These are phyloP conservation scores for Masnerella sp. DNA, from an alignment of 2,888 invertebrate species.

Conservation along the genomic window DNA sequence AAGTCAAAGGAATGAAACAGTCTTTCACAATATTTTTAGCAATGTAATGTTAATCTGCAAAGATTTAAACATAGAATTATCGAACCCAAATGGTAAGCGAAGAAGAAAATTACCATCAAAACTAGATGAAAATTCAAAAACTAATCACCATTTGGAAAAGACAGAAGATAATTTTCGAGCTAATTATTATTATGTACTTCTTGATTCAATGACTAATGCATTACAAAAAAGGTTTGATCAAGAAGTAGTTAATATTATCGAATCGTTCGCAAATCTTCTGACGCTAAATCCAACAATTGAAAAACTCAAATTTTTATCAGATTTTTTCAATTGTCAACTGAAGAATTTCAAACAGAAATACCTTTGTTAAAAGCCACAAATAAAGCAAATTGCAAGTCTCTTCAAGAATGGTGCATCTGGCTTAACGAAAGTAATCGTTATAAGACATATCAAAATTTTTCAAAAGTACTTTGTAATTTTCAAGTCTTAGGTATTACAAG, in stretches of 20 bases:
- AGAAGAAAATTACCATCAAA: neutral
- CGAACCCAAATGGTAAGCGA: neutral
- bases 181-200: conserved; percentile 1
- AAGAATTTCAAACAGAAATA: conserved; percentile 1
- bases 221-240: conserved; percentile 17
- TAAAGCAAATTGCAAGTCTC: conserved; percentile 1
- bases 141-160: neutral
- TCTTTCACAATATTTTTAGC: neutral
- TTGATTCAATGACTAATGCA: conserved; percentile 1
- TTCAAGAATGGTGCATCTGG: neutral
- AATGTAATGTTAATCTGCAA: conserved; percentile 1
- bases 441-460: neutral
- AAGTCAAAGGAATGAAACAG: neutral
- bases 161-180: conserved; percentile 1
- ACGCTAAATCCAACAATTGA: neutral
- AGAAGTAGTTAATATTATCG: conserved; percentile 1
- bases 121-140: neutral
- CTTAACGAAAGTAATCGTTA: neutral
- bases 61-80: conserved; percentile 1
- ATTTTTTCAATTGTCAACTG: neutral
- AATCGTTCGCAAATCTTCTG: conserved; percentile 2
- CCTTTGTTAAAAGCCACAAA: neutral
- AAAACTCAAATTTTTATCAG: neutral
- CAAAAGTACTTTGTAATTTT: neutral
- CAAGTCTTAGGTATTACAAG: conserved; percentile 1